phyloP scores from a whole-genome alignment of 2,888 invertebrate species.

The Pseudolycoriella hygida region DNA sequence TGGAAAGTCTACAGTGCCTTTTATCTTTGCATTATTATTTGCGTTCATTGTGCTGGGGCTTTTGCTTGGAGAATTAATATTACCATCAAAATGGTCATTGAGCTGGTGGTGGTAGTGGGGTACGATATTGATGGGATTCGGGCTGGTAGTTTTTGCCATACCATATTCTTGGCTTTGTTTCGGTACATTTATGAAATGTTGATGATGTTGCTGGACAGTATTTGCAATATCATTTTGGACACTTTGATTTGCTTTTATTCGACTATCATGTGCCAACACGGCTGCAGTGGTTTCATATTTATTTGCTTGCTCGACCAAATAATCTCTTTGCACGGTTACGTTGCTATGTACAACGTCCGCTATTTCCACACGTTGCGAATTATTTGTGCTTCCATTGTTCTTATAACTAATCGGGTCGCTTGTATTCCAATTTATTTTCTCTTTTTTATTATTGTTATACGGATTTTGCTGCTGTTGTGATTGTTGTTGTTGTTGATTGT shows the following conservation, averaged over 20 bases:
- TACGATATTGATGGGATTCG: background rate
- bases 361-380: background rate
- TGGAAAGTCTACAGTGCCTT: background rate
- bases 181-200: background rate
- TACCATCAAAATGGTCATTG: background rate
- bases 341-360: background rate
- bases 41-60: background rate
- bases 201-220: background rate
- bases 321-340: background rate
- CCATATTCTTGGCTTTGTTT: background rate
- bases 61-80: constrained; percentile 1
- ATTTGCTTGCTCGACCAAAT: background rate
- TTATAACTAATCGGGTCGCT: constrained; percentile 4
- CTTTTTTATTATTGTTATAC: background rate
- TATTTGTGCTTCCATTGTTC: constrained; percentile 2
- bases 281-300: background rate
- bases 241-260: constrained; percentile 1
- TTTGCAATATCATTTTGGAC: background rate
- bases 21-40: background rate
- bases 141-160: background rate
- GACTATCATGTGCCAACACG: background rate
- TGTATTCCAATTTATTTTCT: constrained; percentile 6
- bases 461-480: constrained; percentile 2
- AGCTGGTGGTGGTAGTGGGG: background rate
- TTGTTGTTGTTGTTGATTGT: constrained; percentile 4